These are phyloP conservation scores for Frieseomelitta varia DNA, from an alignment of 1,140 invertebrate genomes.

Conservation along the genomic window DNA sequence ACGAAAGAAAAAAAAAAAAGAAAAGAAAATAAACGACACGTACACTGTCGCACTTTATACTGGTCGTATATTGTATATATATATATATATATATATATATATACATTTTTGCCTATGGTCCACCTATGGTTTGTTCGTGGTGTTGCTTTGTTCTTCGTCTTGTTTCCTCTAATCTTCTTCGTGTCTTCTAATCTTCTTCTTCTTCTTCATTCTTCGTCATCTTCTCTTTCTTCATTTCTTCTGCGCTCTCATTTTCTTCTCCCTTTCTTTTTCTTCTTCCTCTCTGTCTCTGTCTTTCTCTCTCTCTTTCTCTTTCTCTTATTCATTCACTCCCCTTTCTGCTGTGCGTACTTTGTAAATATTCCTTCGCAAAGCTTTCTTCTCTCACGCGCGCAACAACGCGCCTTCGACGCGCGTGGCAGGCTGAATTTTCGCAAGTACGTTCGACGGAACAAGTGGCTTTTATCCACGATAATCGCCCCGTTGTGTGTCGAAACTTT, in stretches of 20 bases:
- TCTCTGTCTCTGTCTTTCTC: neutral
- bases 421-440: neutral
- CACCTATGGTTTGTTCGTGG: constrained; percentile 51
- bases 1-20: constrained; percentile 3
- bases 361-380: constrained; percentile 2
- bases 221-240: neutral
- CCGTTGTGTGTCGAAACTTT: neutral
- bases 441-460: neutral
- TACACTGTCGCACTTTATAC: constrained; percentile 35
- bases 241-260: neutral
- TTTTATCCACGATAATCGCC: no score
- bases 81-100: neutral
- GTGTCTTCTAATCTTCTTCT: constrained; percentile 19
- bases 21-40: neutral
- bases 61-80: constrained; percentile 20
- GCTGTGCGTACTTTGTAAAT: constrained; percentile 39
- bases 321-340: neutral
- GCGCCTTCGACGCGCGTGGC: neutral
- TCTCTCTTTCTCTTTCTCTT: neutral
- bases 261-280: neutral
- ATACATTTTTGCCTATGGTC: constrained; percentile 51
- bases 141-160: constrained; percentile 68
- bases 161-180: constrained; percentile 35
- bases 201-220: neutral
- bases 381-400: neutral